Conservation (phyloP, 2,113 vertebrate species). For the Blennius ocellaris region DNA sequence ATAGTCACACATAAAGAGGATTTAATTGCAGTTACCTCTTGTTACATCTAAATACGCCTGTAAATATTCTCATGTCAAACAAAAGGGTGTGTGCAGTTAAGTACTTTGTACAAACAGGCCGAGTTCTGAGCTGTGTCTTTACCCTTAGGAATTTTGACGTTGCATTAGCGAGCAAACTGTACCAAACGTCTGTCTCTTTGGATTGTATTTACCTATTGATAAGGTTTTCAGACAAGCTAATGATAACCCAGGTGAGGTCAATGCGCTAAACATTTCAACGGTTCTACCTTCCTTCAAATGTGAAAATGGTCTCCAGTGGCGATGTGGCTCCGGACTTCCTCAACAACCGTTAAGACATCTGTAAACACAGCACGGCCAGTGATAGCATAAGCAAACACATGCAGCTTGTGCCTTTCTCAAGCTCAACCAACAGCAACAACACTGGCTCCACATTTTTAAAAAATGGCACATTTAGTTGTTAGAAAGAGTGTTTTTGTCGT, state of each 20-base stretch:
- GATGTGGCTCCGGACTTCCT: conserved; percentile 43
- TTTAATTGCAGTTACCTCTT: background rate
- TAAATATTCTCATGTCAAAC: background rate
- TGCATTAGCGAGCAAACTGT: conserved; percentile 22
- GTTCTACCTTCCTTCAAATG: conserved; percentile 11
- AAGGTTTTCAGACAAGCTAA: conserved; percentile 40
- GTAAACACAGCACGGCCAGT: conserved; percentile 60
- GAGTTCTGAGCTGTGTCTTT: conserved; percentile 23
- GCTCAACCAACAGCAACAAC: conserved; percentile 6
- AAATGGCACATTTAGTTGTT: background rate
- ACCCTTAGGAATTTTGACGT: conserved; percentile 31
- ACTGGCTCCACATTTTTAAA: background rate
- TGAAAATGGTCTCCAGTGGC: conserved; percentile 27
- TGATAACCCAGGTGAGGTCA: conserved; percentile 37
- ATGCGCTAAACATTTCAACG: conserved; percentile 23
- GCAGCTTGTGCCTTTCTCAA: conserved; percentile 52
- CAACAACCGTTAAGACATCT: conserved; percentile 69
- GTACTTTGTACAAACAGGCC: background rate
- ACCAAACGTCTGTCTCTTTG: conserved; percentile 18
- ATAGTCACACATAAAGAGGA: background rate
- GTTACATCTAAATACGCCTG: background rate
- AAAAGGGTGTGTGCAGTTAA: background rate
- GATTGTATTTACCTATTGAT: conserved; percentile 26
- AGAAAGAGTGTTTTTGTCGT: background rate
- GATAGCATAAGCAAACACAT: conserved; percentile 67